phyloP scores from a whole-genome alignment of 1,140 invertebrate species.

The Achroia grisella region DNA sequence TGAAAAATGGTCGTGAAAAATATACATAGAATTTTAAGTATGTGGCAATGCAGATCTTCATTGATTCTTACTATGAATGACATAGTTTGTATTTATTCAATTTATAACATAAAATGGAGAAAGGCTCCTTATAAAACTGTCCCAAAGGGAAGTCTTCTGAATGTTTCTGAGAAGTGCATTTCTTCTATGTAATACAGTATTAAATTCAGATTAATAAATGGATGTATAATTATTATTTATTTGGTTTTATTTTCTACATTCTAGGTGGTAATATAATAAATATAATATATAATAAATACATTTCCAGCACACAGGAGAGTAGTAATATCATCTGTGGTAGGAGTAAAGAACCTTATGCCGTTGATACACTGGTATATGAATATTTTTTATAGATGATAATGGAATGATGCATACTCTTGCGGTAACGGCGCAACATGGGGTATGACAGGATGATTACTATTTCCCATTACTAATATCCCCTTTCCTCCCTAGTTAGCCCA shows the following conservation, averaged over 20 bases:
- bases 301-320: too few relatives aligned
- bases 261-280: too few relatives aligned
- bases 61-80: conserved; percentile 56
- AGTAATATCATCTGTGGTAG: too few relatives aligned
- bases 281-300: too few relatives aligned
- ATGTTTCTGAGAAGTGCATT: conserved; percentile 91
- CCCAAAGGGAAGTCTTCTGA: conserved; percentile 82
- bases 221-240: conserved; percentile 51
- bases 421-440: too few relatives aligned
- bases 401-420: too few relatives aligned
- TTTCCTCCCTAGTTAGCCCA: too few relatives aligned
- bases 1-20: conserved; percentile 60
- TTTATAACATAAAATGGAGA: conserved; percentile 48
- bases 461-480: too few relatives aligned
- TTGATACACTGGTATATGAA: too few relatives aligned
- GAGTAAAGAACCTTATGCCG: too few relatives aligned
- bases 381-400: too few relatives aligned
- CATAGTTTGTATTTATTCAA: conserved; percentile 63
- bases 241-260: neutral
- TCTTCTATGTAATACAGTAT: conserved; percentile 92
- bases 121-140: conserved; percentile 57
- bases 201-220: conserved; percentile 79
- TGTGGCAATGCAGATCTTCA: conserved; percentile 73
- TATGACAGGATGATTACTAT: too few relatives aligned
- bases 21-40: conserved; percentile 72